phyloP scores from a whole-genome alignment of 2,888 invertebrate genomes.

The Dynastes tityus region DNA sequence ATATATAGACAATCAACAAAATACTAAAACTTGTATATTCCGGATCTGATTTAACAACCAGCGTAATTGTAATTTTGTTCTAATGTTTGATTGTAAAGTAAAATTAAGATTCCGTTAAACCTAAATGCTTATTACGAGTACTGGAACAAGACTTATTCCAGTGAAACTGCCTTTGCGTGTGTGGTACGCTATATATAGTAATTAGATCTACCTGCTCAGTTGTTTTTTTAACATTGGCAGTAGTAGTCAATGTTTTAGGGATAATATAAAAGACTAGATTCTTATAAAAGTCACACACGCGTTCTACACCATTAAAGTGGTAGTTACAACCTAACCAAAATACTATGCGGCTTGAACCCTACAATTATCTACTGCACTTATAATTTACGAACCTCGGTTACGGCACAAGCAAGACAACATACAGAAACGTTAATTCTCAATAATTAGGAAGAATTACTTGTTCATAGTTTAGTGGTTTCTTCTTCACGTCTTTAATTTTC shows the following conservation, averaged over 20 bases:
- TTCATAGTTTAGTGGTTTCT: conserved; percentile 32
- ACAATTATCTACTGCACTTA: not conserved
- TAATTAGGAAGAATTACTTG: conserved; percentile 26
- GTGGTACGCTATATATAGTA: too few relatives aligned
- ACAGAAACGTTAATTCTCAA: conserved; percentile 19
- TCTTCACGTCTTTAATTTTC: conserved; percentile 38
- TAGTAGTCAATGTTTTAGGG: not conserved
- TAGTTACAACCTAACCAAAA: not conserved
- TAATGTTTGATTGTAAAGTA: too few relatives aligned
- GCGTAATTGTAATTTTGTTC: too few relatives aligned
- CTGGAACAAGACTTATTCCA: too few relatives aligned
- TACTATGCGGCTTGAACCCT: not conserved
- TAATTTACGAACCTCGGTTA: not conserved
- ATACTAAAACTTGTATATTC: too few relatives aligned
- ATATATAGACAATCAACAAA: too few relatives aligned
- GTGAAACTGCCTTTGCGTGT: too few relatives aligned
- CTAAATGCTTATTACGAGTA: too few relatives aligned
- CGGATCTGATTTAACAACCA: too few relatives aligned
- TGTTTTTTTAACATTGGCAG: not conserved
- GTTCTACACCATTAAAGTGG: not conserved
- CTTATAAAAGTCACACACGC: not conserved
- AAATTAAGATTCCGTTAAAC: too few relatives aligned
- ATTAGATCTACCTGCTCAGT: too few relatives aligned
- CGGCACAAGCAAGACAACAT: not conserved
- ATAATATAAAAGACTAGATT: too few relatives aligned